Evolutionary conservation across 2,113 vertebrate species (phyloP).

Genomic region (Archilochus colubris): DNA sequence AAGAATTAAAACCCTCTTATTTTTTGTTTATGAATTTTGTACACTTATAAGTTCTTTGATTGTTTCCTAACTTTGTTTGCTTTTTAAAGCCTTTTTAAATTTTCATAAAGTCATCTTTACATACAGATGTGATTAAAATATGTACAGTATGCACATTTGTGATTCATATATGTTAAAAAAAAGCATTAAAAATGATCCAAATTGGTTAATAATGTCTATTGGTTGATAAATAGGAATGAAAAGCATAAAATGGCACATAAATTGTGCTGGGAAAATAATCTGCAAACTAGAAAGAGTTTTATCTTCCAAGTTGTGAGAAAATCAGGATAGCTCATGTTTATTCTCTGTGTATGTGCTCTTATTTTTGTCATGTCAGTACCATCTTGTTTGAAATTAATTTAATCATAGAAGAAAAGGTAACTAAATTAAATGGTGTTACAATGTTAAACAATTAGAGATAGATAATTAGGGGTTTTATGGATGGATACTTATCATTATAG

Average conservation of each 20-base stretch:
- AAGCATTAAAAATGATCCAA: not conserved
- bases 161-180: not conserved
- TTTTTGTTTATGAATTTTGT: not conserved
- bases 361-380: not conserved
- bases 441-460: not conserved
- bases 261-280: not conserved
- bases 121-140: not conserved
- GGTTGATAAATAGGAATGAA: not conserved
- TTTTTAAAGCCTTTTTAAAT: not conserved
- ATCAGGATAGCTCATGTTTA: not conserved
- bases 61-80: not conserved
- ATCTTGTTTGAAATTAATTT: not conserved
- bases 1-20: not conserved
- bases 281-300: not conserved
- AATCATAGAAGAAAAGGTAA: not conserved
- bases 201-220: not conserved
- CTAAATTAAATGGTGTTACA: not conserved
- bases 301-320: not conserved
- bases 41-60: not conserved
- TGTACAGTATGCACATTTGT: not conserved
- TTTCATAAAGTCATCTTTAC: not conserved
- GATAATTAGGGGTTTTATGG: not conserved
- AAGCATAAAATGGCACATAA: not conserved
- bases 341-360: not conserved
- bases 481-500: not conserved